A percentile compares a stretch with the other conserved stretches of the same genome.
Conservation (phyloP, 30 jellyfish, hydroid and myxozoan species). For the Aurelia aurita region DNA sequence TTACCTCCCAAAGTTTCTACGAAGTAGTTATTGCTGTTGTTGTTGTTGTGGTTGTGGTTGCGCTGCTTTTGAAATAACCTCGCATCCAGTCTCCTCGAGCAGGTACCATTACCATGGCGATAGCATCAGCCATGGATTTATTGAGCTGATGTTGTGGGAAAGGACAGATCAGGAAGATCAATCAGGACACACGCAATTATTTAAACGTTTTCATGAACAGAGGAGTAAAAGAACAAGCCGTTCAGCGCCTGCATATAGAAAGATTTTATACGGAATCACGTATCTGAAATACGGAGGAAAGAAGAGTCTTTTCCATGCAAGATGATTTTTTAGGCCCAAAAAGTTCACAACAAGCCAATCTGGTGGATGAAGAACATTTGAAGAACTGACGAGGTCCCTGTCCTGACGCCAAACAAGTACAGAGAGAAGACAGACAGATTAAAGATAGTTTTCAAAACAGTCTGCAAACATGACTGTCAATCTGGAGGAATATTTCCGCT, state of each 20-base stretch:
- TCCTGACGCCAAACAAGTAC: too few relatives aligned
- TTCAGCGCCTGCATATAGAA: too few relatives aligned
- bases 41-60: constrained; percentile 1
- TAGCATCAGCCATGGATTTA: neutral
- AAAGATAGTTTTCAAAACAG: too few relatives aligned
- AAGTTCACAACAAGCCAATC: too few relatives aligned
- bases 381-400: too few relatives aligned
- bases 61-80: neutral
- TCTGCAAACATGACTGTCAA: constrained; percentile 75
- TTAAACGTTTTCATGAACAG: neutral
- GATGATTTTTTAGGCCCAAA: too few relatives aligned
- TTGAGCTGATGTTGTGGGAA: neutral
- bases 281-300: too few relatives aligned
- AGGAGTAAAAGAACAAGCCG: neutral
- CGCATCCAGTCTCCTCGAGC: neutral
- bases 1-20: too few relatives aligned
- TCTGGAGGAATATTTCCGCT: constrained; percentile 81
- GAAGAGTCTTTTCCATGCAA: too few relatives aligned
- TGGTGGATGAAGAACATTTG: too few relatives aligned
- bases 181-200: neutral
- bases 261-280: too few relatives aligned
- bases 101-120: neutral
- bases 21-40: neutral
- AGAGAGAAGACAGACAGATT: too few relatives aligned
- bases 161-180: neutral